Conservation (phyloP, 2,888 invertebrate genomes). For the Hypsopygia costalis region DNA sequence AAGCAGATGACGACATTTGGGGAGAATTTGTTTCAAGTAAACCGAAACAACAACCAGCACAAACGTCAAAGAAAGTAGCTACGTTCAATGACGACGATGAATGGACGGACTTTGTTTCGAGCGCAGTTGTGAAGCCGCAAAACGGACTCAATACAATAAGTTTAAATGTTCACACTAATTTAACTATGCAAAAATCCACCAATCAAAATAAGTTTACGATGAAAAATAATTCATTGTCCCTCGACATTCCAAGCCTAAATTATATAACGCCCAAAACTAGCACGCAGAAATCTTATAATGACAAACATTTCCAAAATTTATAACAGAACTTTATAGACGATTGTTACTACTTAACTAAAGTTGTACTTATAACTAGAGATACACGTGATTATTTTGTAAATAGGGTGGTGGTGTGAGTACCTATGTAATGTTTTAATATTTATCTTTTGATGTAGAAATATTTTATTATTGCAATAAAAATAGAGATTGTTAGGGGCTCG, state of each 20-base stretch:
- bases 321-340: slow-evolving; percentile 47
- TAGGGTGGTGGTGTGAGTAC: slow-evolving; percentile 59
- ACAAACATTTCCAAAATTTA: slow-evolving; percentile 77
- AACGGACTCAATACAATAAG: slow-evolving; percentile 73
- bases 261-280: slow-evolving; percentile 70
- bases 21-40: slow-evolving; percentile 81
- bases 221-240: slow-evolving; percentile 48
- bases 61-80: slow-evolving; percentile 39
- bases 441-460: too few species aligned
- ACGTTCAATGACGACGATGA: slow-evolving; percentile 64
- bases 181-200: slow-evolving; percentile 52
- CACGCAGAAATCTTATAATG: slow-evolving; percentile 50
- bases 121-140: slow-evolving; percentile 60
- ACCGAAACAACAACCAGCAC: slow-evolving; percentile 46
- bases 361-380: slow-evolving; percentile 53
- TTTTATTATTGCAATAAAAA: too few species aligned
- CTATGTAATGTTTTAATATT: background rate
- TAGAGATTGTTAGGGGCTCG: too few species aligned
- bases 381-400: slow-evolving; percentile 41
- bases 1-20: slow-evolving; percentile 80
- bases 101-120: slow-evolving; percentile 75
- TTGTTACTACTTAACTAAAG: slow-evolving; percentile 31
- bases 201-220: slow-evolving; percentile 40
- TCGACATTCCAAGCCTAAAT: slow-evolving; percentile 67
- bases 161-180: slow-evolving; percentile 67